phyloP scores from a whole-genome alignment of 1,140 invertebrate species.

The Cydia strobilella region DNA sequence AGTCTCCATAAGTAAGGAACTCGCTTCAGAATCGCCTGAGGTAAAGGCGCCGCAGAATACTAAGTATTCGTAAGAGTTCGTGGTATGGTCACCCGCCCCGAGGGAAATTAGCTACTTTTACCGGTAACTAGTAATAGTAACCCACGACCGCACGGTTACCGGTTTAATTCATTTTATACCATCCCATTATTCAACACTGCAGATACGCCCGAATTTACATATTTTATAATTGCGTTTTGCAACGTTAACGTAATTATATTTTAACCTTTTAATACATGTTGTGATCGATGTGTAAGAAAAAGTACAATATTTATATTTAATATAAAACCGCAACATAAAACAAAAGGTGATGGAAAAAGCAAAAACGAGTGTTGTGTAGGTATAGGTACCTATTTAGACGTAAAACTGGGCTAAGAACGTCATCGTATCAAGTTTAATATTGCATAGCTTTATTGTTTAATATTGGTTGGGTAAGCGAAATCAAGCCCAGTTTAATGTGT shows the following conservation, averaged over 20 bases:
- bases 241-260: background rate
- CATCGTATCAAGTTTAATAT: too few relatives aligned
- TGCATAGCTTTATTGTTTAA: too few relatives aligned
- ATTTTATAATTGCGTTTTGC: background rate
- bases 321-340: too few relatives aligned
- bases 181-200: background rate
- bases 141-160: slow-evolving; percentile 1
- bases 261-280: background rate
- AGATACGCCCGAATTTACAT: background rate
- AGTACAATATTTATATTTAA: background rate
- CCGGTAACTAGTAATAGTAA: slow-evolving; percentile 8
- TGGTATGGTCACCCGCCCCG: background rate
- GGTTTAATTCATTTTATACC: slow-evolving; percentile 2
- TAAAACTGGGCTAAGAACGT: too few relatives aligned
- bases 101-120: slow-evolving; percentile 15
- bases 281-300: background rate
- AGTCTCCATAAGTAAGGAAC: background rate
- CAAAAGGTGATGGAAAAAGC: too few relatives aligned
- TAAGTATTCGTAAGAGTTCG: slow-evolving; percentile 3
- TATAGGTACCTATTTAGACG: too few relatives aligned
- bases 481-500: too few relatives aligned
- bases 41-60: background rate
- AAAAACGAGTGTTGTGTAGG: too few relatives aligned
- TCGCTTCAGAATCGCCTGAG: background rate
- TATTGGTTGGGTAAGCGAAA: too few relatives aligned